Evolutionary conservation across 2,113 vertebrate genomes (phyloP), one percentile per base, ranked within the genome.

Genomic region (Neolamprologus kungweensis): DNA sequence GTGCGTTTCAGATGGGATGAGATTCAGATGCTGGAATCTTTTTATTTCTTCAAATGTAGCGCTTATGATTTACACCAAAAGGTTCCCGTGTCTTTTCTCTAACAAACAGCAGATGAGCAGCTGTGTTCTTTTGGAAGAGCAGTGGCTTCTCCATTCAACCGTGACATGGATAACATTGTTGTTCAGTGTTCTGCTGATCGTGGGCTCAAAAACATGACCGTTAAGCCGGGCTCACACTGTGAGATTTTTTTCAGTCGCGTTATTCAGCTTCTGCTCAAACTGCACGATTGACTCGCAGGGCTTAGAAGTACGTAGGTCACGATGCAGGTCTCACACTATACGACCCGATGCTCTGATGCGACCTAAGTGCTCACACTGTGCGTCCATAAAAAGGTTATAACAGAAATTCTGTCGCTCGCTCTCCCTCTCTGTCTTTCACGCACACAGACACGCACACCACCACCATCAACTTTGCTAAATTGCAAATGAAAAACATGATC

Each of bases 181-280:
- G 40, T 47, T 75, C 40, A 47, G 71, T 75, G 68, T 45, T 73
- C 21, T 45, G 37, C 68, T 75, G 14, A 75, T 47, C 0, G 35
- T 14, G 63, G 12, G 12, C 35, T 71, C 0, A 68, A 21, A 71
- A 71, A 0, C 12, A 40, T 71, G 35, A 71, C 0, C 2, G 2
- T 45, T 45, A 7, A 45, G 6, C 13, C 0, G 0, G 42, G 3
- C 42, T 45, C 42, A 45, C 42, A 45, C 42, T 45, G 42, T 14
- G 42, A 0, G 12, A 14, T 2, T 45, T 45, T 42, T 42, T 7
- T 23, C 13, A 14, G 13, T 45, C 3, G 6, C 6, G 6, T 14
- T 14, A 45, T 45, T 45, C 42, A 45, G 42, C 42, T 45, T 0
- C 2, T 45, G 42, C 13, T 45, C 1, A 45, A 45, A 45, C 42